phyloP scores from a whole-genome alignment of 1,140 invertebrate genomes.

The Saccostrea cuccullata region DNA sequence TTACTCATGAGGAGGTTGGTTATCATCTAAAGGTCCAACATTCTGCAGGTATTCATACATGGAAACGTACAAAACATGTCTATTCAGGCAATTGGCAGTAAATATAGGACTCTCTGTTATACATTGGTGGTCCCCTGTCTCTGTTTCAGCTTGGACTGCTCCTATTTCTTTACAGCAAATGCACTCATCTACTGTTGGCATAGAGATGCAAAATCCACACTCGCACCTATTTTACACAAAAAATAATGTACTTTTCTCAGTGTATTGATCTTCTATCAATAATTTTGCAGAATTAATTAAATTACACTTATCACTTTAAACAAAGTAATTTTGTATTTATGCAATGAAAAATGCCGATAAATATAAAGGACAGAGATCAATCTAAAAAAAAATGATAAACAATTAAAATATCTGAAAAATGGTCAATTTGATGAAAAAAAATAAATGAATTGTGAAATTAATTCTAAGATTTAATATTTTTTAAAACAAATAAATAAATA shows the following conservation, averaged over 20 bases:
- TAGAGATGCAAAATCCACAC: neutral
- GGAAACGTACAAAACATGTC: conserved; percentile 20
- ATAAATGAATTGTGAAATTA: too few species aligned
- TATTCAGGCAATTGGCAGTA: conserved; percentile 12
- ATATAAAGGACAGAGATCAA: too few species aligned
- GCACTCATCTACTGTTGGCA: neutral
- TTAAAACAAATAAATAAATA: too few species aligned
- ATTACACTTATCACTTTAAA: too few species aligned
- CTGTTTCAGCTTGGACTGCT: neutral
- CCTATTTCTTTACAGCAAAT: conserved; percentile 29
- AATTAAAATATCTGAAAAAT: too few species aligned
- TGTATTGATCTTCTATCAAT: neutral
- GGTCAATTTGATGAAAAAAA: too few species aligned
- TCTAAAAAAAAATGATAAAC: too few species aligned
- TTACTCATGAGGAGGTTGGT: conserved; percentile 7
- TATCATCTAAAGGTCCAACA: conserved; percentile 32
- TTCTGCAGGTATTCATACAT: conserved; percentile 35
- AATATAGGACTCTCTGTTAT: neutral
- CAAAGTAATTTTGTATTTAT: too few species aligned
- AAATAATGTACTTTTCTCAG: neutral
- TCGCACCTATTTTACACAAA: neutral
- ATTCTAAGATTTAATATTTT: too few species aligned
- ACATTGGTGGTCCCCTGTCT: neutral
- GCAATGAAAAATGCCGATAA: too few species aligned
- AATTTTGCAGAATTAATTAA: neutral